Base-by-base conservation (phyloP, 2,888 invertebrate genomes). In the Drosophila suboccidentalis region DNA sequence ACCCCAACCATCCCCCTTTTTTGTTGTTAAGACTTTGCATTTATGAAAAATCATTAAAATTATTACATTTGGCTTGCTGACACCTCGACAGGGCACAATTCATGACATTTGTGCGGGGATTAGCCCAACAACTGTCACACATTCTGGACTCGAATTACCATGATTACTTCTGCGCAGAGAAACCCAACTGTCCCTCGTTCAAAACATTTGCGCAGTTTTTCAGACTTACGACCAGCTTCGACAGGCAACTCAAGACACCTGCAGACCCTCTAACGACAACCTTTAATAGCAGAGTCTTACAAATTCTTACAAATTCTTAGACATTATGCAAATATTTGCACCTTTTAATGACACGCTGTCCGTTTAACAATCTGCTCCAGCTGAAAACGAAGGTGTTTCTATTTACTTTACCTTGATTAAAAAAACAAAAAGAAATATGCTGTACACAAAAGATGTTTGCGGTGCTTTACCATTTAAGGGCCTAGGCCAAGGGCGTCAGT, bases 21-120 rank as follows among this genome's bases (percentile, higher is more conserved):
- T 19, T 6, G 22, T 47, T 2, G 22, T 47, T 11, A 5, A 8
- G 41, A 54, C 39, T 85, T 83, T 79, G 59, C 81, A 86, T 88
- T 85, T 85, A 87, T 87, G 88, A 86, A 88, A 83, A 88, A 86
- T 86, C 88, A 86, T 86, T 88, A 88, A 88, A 86, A 86, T 86
- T 86, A 88, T 86, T 86, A 88, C 88, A 86, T 86, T 88, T 75
- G 84, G 82, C 88, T 87, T 82, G 86, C 84, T 67, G 87, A 88
- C 85, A 88, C 85, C 88, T 85, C 75, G 57, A 62, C 49, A 51
- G 26, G 67, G 19, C 57, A 58, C 66, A 65, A 80, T 85, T 87
- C 83, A 61, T 85, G 85, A 86, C 88, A 85, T 85, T 85, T 85
- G 88, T 85, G 83, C 83, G 58, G 76, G 82, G 87, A 87, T 87